Conservation (phyloP, 2,113 vertebrate species). For the Ochotona princeps region DNA sequence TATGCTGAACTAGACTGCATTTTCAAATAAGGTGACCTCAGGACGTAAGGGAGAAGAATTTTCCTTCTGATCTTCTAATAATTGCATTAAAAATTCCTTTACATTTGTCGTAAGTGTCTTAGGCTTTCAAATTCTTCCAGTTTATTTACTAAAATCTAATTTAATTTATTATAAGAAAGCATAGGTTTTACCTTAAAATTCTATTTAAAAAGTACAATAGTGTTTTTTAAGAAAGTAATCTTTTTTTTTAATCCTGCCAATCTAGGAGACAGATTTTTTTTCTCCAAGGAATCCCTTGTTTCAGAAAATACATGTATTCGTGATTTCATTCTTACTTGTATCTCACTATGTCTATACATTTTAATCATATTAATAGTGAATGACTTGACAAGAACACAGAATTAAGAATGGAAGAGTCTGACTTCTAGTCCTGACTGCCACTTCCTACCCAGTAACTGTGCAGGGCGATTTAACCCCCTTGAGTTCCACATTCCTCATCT, state of each 20-base stretch:
- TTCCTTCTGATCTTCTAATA: conserved; percentile 42
- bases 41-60: not conserved
- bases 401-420: not conserved
- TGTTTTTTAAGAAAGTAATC: conserved; percentile 28
- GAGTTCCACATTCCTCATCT: conserved; percentile 7
- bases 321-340: not conserved
- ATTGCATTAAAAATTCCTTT: conserved; percentile 36
- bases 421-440: not conserved
- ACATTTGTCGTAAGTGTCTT: conserved; percentile 19
- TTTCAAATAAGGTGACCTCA: not conserved
- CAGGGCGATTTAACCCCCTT: not conserved
- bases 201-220: conserved; percentile 38
- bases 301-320: conserved; percentile 29
- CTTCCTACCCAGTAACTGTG: not conserved
- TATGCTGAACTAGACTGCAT: not conserved
- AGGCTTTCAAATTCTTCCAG: not conserved
- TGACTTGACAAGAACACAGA: not conserved
- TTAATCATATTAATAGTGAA: not conserved
- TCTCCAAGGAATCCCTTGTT: conserved; percentile 1
- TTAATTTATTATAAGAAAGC: conserved; percentile 9
- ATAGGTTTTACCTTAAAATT: conserved; percentile 58
- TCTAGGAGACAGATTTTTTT: not conserved
- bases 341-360: not conserved
- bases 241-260: conserved; percentile 15
- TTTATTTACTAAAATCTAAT: conserved; percentile 2